Conservation (phyloP, 1,140 invertebrate species). For the Cydia splendana region DNA sequence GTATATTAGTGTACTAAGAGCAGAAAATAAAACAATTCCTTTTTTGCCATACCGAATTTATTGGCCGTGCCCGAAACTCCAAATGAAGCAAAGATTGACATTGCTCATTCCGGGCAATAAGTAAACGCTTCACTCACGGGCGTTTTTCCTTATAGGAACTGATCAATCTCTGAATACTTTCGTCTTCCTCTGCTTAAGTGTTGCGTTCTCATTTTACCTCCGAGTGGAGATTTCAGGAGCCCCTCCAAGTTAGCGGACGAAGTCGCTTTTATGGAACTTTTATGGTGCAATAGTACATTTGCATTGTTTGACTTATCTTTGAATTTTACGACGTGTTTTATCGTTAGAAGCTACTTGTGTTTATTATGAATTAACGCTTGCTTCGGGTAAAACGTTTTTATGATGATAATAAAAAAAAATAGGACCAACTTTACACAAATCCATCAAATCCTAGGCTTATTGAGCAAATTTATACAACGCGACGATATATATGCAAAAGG, state of each 20-base stretch:
- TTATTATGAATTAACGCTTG: no score
- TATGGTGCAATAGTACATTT: slow-evolving; percentile 9
- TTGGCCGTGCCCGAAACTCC: neutral
- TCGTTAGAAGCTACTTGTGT: neutral
- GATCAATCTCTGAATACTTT: slow-evolving; percentile 12
- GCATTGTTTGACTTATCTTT: slow-evolving; percentile 18
- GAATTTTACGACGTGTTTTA: slow-evolving; percentile 14
- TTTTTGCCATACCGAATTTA: neutral
- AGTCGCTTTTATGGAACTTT: slow-evolving; percentile 32
- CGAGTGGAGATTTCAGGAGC: slow-evolving; percentile 31
- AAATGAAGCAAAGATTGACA: neutral
- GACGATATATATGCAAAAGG: no score
- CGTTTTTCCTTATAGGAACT: slow-evolving; percentile 11
- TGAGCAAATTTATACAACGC: no score
- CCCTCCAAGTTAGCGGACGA: neutral
- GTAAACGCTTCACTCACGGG: neutral
- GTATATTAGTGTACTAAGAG: no score
- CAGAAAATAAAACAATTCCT: no score
- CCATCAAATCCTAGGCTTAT: no score
- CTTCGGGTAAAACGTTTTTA: no score
- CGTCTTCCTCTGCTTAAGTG: slow-evolving; percentile 38
- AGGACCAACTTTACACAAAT: no score
- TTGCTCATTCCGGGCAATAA: neutral
- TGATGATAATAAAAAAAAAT: no score
- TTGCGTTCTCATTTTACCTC: slow-evolving; percentile 38